phyloP scores from a whole-genome alignment of 2,113 vertebrate species.

The Petaurus breviceps region DNA sequence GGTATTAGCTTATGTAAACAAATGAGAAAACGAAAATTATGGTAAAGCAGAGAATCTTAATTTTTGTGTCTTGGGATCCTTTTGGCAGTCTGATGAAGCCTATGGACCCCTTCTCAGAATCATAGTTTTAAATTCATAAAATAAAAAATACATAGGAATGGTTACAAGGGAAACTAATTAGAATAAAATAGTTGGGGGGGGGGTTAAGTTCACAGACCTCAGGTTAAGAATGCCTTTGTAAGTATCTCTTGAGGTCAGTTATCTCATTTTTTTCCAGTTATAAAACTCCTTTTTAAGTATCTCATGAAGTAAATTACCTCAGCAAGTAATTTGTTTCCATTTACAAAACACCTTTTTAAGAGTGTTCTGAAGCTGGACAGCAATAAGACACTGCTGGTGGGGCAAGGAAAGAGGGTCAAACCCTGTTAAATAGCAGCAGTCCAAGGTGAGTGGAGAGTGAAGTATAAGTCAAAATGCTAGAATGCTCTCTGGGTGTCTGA shows the following conservation, averaged over 20 bases:
- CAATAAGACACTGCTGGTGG: background rate
- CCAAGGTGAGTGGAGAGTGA: background rate
- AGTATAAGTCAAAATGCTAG: background rate
- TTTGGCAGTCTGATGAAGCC: background rate
- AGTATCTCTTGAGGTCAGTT: background rate
- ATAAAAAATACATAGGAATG: background rate
- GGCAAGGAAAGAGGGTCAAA: background rate
- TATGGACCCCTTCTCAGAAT: background rate
- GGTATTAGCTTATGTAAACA: background rate
- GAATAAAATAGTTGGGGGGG: background rate
- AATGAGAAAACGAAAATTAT: background rate
- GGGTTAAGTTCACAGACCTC: background rate
- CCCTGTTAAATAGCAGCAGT: background rate
- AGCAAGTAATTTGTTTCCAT: background rate
- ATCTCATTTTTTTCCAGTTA: background rate
- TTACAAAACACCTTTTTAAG: background rate
- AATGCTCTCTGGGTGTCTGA: background rate
- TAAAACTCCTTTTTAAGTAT: background rate
- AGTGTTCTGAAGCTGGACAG: background rate
- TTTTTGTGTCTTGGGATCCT: background rate
- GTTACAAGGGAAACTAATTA: background rate
- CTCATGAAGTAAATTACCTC: background rate
- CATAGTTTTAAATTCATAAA: background rate
- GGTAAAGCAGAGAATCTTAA: background rate
- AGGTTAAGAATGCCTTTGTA: background rate